Conservation (phyloP, 2,888 invertebrate genomes). For the Epinotia bilunana region DNA sequence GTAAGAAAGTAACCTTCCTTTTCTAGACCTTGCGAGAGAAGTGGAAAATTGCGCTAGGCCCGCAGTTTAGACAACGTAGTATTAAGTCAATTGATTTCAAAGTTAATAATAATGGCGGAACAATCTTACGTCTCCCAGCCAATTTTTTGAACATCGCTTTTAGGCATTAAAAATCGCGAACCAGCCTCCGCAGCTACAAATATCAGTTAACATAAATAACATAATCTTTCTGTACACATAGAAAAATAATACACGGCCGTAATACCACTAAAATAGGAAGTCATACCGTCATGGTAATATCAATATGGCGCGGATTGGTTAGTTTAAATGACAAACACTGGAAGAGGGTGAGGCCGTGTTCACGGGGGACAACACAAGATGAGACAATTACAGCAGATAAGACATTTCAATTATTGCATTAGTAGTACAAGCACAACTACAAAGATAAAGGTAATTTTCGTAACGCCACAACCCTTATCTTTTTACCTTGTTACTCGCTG, state of each 20-base stretch:
- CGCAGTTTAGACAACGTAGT: background rate
- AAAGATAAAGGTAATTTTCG: no score
- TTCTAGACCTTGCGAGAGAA: background rate
- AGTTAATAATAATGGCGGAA: background rate
- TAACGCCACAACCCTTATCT: no score
- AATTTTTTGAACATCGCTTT: constrained; percentile 4
- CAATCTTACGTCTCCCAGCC: background rate
- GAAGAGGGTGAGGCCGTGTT: constrained; percentile 11
- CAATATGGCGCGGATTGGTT: constrained; percentile 43
- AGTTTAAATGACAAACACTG: constrained; percentile 5
- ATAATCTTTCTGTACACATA: constrained; percentile 42
- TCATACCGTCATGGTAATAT: constrained; percentile 44
- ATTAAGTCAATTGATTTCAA: background rate
- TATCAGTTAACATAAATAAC: constrained; percentile 40
- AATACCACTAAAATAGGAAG: constrained; percentile 45
- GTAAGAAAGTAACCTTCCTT: background rate
- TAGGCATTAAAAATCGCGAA: constrained; percentile 17
- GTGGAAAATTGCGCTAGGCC: background rate
- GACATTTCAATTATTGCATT: background rate
- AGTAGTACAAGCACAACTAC: background rate
- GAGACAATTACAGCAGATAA: background rate
- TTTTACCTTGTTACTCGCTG: no score
- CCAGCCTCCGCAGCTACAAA: constrained; percentile 22
- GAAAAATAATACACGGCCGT: constrained; percentile 43
- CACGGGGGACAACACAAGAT: constrained; percentile 3